These are phyloP conservation scores for Ctenodactylus gundi DNA, from an alignment of 2,113 vertebrate genomes.

Conservation along the genomic window DNA sequence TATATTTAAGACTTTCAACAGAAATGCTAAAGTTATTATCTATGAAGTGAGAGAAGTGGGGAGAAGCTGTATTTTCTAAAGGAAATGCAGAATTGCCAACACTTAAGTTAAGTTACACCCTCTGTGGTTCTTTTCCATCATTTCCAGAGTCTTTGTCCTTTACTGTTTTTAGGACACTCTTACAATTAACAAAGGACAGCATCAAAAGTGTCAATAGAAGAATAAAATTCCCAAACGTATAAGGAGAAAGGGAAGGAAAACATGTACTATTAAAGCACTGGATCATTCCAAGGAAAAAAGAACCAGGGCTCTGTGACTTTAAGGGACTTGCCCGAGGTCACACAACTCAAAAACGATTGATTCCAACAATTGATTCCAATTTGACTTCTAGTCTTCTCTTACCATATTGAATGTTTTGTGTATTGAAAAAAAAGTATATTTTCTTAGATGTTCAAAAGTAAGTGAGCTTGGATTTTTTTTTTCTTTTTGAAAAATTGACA, in stretches of 20 bases:
- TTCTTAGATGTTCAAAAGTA: not conserved
- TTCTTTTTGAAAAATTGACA: not conserved
- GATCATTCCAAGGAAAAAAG: not conserved
- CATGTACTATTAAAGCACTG: not conserved
- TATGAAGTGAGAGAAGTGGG: not conserved
- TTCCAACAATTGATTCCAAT: not conserved
- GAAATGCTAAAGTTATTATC: not conserved
- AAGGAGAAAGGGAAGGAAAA: fast-evolving
- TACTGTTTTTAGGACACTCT: not conserved
- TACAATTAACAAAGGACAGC: not conserved
- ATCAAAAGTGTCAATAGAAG: no score
- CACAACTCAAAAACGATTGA: not conserved
- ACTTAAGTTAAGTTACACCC: not conserved
- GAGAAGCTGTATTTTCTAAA: not conserved
- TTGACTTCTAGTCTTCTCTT: not conserved
- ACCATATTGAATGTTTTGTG: not conserved
- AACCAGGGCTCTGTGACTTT: not conserved
- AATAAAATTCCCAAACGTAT: no score
- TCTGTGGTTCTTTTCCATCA: not conserved
- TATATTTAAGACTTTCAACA: not conserved
- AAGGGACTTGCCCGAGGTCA: not conserved
- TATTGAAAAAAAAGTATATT: not conserved
- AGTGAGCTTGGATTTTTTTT: not conserved
- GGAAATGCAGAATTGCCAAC: not conserved
- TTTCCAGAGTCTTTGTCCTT: not conserved